phyloP scores from a whole-genome alignment of 1,140 invertebrate species.

The Parasteatoda tepidariorum region DNA sequence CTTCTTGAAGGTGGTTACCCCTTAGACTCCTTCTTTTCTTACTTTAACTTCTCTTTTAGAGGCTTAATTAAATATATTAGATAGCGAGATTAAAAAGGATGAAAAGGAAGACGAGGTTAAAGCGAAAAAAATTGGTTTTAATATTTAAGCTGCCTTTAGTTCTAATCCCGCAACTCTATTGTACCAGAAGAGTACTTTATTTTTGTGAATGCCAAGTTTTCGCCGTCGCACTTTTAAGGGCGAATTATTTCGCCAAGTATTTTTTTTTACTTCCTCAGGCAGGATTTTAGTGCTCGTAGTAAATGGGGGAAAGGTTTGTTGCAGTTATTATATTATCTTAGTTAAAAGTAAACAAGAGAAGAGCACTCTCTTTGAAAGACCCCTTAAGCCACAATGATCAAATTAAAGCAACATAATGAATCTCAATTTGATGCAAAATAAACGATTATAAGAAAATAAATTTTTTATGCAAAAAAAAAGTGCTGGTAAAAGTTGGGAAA shows the following conservation, averaged over 20 bases:
- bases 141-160: constrained; percentile 42
- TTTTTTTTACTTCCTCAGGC: background rate
- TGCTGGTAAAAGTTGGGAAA: constrained; percentile 12
- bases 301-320: constrained; percentile 7
- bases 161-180: constrained; percentile 8
- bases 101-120: background rate
- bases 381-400: constrained; percentile 28
- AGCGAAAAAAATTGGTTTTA: constrained; percentile 29
- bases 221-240: background rate
- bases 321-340: constrained; percentile 57
- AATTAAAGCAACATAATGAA: constrained; percentile 45
- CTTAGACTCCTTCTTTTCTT: constrained; percentile 30
- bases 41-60: constrained; percentile 7
- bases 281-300: constrained; percentile 22
- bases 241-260: background rate
- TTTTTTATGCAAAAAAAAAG: constrained; percentile 14
- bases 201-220: constrained; percentile 47
- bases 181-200: constrained; percentile 29
- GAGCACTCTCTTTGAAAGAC: background rate
- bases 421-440: constrained; percentile 25
- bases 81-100: constrained; percentile 54
- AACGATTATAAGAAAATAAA: background rate
- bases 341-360: constrained; percentile 43
- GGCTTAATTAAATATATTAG: constrained; percentile 59
- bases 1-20: constrained; percentile 8